phyloP scores from a whole-genome alignment of 2,888 invertebrate species.

The Aspidapion aeneum region DNA sequence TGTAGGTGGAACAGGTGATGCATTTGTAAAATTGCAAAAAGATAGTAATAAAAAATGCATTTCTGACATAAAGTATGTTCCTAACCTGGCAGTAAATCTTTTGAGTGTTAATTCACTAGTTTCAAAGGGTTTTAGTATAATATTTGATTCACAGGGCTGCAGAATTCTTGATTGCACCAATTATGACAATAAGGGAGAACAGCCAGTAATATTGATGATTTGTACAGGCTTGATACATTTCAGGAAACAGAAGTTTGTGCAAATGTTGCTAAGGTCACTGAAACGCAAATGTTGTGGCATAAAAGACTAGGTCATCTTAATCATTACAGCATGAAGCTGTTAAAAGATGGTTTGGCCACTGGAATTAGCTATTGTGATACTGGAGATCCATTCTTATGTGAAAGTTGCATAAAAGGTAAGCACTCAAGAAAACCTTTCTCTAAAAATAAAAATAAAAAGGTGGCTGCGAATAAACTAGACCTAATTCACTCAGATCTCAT shows the following conservation, averaged over 20 bases:
- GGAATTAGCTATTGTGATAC: constrained; percentile 17
- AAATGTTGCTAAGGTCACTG: constrained; percentile 11
- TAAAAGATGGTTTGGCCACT: constrained; percentile 24
- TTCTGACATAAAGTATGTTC: constrained; percentile 22
- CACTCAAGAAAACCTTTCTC: constrained; percentile 32
- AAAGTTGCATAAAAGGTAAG: constrained; percentile 23
- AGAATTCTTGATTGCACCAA: background rate
- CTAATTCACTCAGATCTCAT: constrained; percentile 22
- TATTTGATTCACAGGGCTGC: constrained; percentile 5
- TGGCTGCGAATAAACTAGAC: constrained; percentile 20
- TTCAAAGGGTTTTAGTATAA: constrained; percentile 6
- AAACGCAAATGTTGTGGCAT: constrained; percentile 17
- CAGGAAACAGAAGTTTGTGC: background rate
- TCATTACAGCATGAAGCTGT: constrained; percentile 21
- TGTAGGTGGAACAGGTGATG: constrained; percentile 10
- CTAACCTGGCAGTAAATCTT: constrained; percentile 26
- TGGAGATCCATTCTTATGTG: constrained; percentile 17
- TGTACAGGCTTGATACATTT: constrained; percentile 5
- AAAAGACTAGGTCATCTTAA: constrained; percentile 22
- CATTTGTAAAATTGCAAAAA: constrained; percentile 6
- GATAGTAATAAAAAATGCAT: constrained; percentile 8
- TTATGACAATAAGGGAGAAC: constrained; percentile 11
- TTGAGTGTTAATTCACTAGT: constrained; percentile 16
- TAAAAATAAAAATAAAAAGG: constrained; percentile 38
- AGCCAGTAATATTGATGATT: constrained; percentile 10